Conservation (phyloP, 2,888 invertebrate species). For the Synanthedon tipuliformis region DNA sequence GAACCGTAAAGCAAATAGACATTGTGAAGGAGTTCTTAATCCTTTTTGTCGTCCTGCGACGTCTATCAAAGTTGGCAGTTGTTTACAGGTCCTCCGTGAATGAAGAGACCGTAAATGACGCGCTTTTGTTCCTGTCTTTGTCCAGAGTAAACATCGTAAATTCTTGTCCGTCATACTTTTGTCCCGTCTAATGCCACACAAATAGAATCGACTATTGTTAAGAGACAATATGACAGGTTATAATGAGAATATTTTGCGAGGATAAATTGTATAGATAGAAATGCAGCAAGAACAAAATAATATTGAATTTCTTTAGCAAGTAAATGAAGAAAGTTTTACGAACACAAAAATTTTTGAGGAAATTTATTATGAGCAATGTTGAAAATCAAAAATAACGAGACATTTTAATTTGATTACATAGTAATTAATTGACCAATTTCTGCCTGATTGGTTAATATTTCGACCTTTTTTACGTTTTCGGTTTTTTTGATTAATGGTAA, state of each 20-base stretch:
- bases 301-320: too few species aligned
- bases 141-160: constrained; percentile 57
- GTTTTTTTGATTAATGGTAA: too few species aligned
- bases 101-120: constrained; percentile 50
- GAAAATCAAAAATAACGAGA: too few species aligned
- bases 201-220: constrained; percentile 25
- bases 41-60: constrained; percentile 55
- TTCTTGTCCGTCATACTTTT: constrained; percentile 33
- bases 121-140: constrained; percentile 45
- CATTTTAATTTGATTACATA: too few species aligned
- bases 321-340: too few species aligned
- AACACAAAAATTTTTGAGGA: not conserved
- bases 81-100: constrained; percentile 49
- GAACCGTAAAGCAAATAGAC: not conserved
- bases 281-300: not conserved
- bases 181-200: constrained; percentile 33
- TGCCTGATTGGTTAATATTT: too few species aligned
- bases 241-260: constrained; percentile 17
- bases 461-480: too few species aligned
- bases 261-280: constrained; percentile 5
- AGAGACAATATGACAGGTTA: constrained; percentile 12
- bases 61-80: constrained; percentile 62
- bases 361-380: too few species aligned
- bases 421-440: too few species aligned
- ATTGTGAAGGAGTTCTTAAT: constrained; percentile 27